Evolutionary conservation across 2,888 invertebrate species (phyloP), one percentile per base, ranked within the genome.

Genomic region (Eulithis testata): DNA sequence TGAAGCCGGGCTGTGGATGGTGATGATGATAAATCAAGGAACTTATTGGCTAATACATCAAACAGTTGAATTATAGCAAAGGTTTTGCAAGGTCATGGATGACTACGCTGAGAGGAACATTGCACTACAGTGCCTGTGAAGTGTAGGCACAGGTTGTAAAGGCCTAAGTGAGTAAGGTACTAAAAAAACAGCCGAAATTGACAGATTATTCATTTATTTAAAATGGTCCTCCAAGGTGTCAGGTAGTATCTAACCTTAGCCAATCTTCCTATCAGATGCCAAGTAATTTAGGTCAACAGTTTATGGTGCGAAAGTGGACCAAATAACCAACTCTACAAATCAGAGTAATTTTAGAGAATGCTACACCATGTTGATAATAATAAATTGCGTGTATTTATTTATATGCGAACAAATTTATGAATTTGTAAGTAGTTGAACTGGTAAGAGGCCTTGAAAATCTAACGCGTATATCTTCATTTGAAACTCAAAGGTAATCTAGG

Each of bases 281-380:
- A 58, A 40, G 9, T 43, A 47, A 72, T 60, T 69, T 68, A 73
- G 73, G 71, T 73, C 73, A 73, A 50, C 45, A 43, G 7, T 43
- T 31, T 31, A 27, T 54, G 50, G 36, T 31, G 9, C 11, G 36
- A 36, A 58, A 45, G 36, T 37, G 11, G 21, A 45, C n/a, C 8
- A 47, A n/a, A 7, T 31, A 4, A n/a, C 6, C 36, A 40, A 51
- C 40, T 21, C n/a, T 56, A 47, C 37, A 4, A 12, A 27, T 12
- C 40, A 11, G 14, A 44, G 4, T 37, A 52, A 52, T 62, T 37
- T 65, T 59, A 60, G 56, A 64, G 9, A 54, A 66, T 9, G 56
- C 6, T 57, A 40, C 11, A 36, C 3, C 2, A 11, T 27, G 21
- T 40, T 52, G 40, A 31, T 62, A 43, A n/a, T 14, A 50, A 45